Evolutionary conservation across 2,888 invertebrate genomes (phyloP).

Genomic region (Diarsia rubi): DNA sequence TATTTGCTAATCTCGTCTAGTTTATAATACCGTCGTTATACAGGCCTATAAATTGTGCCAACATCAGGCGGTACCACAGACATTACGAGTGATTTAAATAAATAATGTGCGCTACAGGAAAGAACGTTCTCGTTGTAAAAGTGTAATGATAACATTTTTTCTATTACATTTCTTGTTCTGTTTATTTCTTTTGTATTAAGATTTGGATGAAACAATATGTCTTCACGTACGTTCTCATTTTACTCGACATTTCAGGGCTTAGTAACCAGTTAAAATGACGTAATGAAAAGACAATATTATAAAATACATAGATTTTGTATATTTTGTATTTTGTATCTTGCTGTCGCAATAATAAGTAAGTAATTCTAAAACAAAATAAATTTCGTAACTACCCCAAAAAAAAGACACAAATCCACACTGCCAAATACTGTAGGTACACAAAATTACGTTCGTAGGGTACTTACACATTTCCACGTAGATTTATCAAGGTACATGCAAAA

Average conservation of each 20-base stretch:
- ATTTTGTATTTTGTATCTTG: neutral
- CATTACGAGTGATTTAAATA: constrained; percentile 60
- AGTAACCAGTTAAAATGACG: neutral
- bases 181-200: constrained; percentile 32
- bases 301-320: neutral
- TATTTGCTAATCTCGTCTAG: constrained; percentile 40
- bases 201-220: constrained; percentile 16
- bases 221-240: neutral
- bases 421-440: constrained; percentile 38
- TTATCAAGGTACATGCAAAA: constrained; percentile 68
- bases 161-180: constrained; percentile 30
- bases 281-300: neutral
- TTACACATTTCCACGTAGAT: constrained; percentile 54
- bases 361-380: neutral
- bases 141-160: constrained; percentile 43
- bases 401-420: constrained; percentile 14
- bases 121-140: constrained; percentile 44
- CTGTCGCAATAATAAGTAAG: neutral
- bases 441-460: constrained; percentile 49
- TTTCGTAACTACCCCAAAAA: neutral
- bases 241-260: neutral
- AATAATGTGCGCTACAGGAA: constrained; percentile 55
- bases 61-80: constrained; percentile 50
- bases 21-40: constrained; percentile 37
- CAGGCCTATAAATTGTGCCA: constrained; percentile 49